Evolutionary conservation across 1,140 invertebrate genomes (phyloP), one percentile per base, ranked within the genome.

Genomic region (Parapsyche elsis): DNA sequence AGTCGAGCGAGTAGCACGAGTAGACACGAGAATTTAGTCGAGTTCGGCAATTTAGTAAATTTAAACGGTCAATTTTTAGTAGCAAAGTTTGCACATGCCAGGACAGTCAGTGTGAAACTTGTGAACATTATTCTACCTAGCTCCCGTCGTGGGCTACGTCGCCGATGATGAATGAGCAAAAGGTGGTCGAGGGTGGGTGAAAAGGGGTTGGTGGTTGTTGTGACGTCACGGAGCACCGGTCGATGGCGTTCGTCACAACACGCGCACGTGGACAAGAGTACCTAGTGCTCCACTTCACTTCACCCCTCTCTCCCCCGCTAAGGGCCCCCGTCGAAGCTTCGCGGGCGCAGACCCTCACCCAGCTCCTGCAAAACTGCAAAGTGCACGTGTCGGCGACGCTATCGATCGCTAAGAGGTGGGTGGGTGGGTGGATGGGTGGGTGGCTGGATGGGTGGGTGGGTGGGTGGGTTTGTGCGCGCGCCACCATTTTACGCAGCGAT

Each of bases 191-290:
- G 49, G 16, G 16, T 16, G 49, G 49, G 49, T 12, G 49, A n/a
- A n/a, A n/a, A n/a, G n/a, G n/a, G 49, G 49, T 12, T 2, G 49
- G 7, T 53, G 49, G 10, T 5, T 53, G 70, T 9, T 4, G 30
- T 71, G 70, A 44, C 71, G 70, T 23, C 26, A 21, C 76, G 59
- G 78, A 71, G 77, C 53, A 74, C 45, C 59, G 80, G 71, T 81
- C 80, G 80, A 81, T 81, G 74, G 64, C 70, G 71, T 59, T 61
- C 76, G 80, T 81, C 80, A 81, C 76, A 81, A 81, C 80, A 81
- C 80, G 80, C 57, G 71, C 71, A 79, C 76, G 67, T 45, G 57
- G 70, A 45, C n/a, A n/a, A n/a, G n/a, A n/a, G n/a, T n/a, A n/a
- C n/a, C n/a, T 76, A 57, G 23, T 16, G 23, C 70, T 23, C 61